These are phyloP conservation scores for Maylandia zebra DNA, from an alignment of 2,113 vertebrate species.

Conservation along the genomic window DNA sequence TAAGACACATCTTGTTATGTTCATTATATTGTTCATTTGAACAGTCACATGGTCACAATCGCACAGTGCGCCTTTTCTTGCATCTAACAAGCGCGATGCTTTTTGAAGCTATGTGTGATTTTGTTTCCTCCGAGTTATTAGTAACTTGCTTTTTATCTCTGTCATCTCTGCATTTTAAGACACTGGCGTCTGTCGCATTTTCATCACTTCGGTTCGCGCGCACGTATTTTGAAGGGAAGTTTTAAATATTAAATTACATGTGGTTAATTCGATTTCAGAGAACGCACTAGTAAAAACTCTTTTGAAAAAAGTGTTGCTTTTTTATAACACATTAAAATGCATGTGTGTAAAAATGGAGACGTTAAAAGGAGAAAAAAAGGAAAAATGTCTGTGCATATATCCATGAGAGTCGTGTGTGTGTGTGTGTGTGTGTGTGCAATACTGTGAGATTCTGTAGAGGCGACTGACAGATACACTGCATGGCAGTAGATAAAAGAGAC, in stretches of 20 bases:
- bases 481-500: constrained; percentile 46
- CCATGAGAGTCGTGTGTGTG: constrained; percentile 4
- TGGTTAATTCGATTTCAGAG: neutral
- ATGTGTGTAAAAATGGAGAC: neutral
- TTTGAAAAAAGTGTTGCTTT: neutral
- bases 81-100: neutral
- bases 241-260: neutral
- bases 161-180: neutral
- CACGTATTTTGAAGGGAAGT: neutral
- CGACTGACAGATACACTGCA: constrained; percentile 16
- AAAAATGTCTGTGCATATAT: neutral
- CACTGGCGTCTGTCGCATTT: neutral
- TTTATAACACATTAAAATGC: neutral
- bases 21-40: neutral
- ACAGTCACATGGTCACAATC: neutral
- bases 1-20: neutral
- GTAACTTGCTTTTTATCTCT: neutral
- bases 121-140: neutral
- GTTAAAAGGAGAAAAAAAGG: neutral
- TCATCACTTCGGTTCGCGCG: neutral
- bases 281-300: neutral
- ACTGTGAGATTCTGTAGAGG: constrained; percentile 20
- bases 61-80: neutral
- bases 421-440: neutral
- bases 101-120: neutral